Evolutionary conservation across 2,113 vertebrate genomes (phyloP).

Genomic region (Pituophis catenifer): DNA sequence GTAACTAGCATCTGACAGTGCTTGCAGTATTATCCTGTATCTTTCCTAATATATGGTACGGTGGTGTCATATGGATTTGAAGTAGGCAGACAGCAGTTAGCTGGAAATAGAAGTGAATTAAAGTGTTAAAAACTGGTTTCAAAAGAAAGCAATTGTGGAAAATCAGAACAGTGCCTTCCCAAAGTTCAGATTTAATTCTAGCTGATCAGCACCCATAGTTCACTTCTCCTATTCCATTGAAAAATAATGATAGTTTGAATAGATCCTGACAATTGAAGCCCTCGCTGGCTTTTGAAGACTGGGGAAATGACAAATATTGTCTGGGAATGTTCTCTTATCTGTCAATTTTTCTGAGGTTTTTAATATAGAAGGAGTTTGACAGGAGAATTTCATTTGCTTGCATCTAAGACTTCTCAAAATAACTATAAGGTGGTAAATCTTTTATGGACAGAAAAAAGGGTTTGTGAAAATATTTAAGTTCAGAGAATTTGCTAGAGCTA

Average conservation of each 20-base stretch:
- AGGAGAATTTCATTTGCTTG: background rate
- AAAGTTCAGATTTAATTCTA: slow-evolving; percentile 23
- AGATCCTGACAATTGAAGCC: background rate
- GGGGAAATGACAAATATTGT: background rate
- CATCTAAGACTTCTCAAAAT: slow-evolving; percentile 9
- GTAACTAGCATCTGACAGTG: background rate
- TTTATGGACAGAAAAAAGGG: background rate
- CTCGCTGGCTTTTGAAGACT: background rate
- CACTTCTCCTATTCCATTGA: slow-evolving; percentile 4
- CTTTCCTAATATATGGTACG: background rate
- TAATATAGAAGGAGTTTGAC: background rate
- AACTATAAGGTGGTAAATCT: background rate
- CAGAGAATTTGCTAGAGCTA: background rate
- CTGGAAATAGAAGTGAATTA: slow-evolving; percentile 16
- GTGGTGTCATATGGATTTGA: background rate
- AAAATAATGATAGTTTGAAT: slow-evolving; percentile 33
- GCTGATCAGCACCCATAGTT: accelerated
- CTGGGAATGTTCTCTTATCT: background rate
- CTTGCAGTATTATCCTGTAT: accelerated
- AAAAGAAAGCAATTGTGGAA: slow-evolving; percentile 23
- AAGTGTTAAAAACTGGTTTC: slow-evolving; percentile 23
- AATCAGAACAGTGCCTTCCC: background rate
- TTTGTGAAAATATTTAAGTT: background rate
- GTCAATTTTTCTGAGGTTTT: slow-evolving; percentile 17
- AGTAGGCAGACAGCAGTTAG: slow-evolving; percentile 7